These are phyloP conservation scores for Folsomia candida DNA, from an alignment of 2,888 invertebrate genomes.

Conservation along the genomic window DNA sequence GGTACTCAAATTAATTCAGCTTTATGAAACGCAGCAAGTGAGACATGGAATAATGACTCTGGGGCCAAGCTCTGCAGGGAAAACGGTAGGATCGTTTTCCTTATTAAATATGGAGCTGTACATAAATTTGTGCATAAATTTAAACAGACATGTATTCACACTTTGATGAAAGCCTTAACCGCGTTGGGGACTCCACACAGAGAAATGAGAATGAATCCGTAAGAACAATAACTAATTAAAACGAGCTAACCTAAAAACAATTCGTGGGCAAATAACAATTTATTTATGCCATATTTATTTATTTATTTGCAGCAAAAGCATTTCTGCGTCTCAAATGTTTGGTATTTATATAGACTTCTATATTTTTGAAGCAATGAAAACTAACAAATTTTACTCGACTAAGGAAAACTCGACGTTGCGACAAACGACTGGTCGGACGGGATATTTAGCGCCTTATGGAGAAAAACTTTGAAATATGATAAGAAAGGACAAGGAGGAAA, in stretches of 20 bases:
- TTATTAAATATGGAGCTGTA: not conserved
- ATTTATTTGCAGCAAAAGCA: too few relatives aligned
- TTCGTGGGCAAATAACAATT: not conserved
- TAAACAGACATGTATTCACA: slow-evolving; percentile 74
- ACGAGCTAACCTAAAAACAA: too few relatives aligned
- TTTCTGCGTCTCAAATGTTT: slow-evolving; percentile 97
- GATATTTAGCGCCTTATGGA: slow-evolving; percentile 93
- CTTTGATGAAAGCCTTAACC: slow-evolving; percentile 84
- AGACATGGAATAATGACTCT: slow-evolving; percentile 90
- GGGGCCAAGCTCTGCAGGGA: slow-evolving; percentile 92
- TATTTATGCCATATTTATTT: not conserved
- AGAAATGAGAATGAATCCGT: slow-evolving; percentile 98
- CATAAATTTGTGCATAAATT: not conserved
- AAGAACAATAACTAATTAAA: too few relatives aligned
- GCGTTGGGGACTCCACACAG: slow-evolving; percentile 80
- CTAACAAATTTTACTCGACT: not conserved
- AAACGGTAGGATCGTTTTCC: slow-evolving; percentile 61
- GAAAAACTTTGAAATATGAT: slow-evolving; percentile 78
- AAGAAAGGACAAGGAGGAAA: slow-evolving; percentile 74
- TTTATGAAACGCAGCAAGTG: slow-evolving; percentile 92
- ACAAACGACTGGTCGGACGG: slow-evolving; percentile 99
- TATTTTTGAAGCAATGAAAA: not conserved
- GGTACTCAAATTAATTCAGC: slow-evolving; percentile 88
- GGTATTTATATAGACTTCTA: slow-evolving; percentile 61
- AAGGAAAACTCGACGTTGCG: slow-evolving; percentile 73